A percentile compares a stretch with the other conserved stretches of the same genome.
These are phyloP conservation scores for Hirtodrosophila duncani DNA, from an alignment of 2,888 invertebrate species.

Conservation along the genomic window DNA sequence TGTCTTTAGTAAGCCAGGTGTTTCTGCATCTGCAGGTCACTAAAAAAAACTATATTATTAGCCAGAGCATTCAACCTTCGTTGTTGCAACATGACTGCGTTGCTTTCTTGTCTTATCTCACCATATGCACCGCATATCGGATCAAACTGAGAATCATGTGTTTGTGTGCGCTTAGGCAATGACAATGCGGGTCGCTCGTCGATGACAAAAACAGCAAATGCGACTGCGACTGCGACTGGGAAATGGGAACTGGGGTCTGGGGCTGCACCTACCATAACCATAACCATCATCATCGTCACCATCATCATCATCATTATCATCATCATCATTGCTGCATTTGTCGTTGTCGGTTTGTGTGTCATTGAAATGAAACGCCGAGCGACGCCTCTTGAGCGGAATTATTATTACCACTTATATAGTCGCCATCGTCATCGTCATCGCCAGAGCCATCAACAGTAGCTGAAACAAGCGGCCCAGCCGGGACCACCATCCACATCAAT, in stretches of 20 bases:
- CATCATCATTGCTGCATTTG: conserved; percentile 43
- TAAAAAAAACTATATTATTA: background rate
- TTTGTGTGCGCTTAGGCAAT: conserved; percentile 43
- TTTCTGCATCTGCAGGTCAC: background rate
- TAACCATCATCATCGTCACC: conserved; percentile 22
- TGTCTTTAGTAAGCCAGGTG: background rate
- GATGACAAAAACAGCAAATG: conserved; percentile 42
- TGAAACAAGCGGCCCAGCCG: conserved; percentile 4
- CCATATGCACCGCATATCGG: conserved; percentile 25
- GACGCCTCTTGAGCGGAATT: conserved; percentile 76
- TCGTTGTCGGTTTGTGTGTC: conserved; percentile 66
- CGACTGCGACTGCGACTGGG: background rate
- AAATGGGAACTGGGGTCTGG: background rate
- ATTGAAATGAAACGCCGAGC: conserved; percentile 75
- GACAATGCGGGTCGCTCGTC: conserved; percentile 53
- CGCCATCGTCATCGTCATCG: conserved; percentile 24
- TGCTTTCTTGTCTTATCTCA: background rate
- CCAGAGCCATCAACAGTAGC: conserved; percentile 22
- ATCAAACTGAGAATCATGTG: too few relatives aligned
- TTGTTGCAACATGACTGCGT: too few relatives aligned
- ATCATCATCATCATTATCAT: conserved; percentile 16
- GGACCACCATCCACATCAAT: conserved; percentile 20
- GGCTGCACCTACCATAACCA: conserved; percentile 47
- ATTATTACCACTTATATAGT: conserved; percentile 74
- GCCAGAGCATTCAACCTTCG: conserved; percentile 20